These are phyloP conservation scores for Pammene fasciana DNA, from an alignment of 2,888 invertebrate species.

Conservation along the genomic window DNA sequence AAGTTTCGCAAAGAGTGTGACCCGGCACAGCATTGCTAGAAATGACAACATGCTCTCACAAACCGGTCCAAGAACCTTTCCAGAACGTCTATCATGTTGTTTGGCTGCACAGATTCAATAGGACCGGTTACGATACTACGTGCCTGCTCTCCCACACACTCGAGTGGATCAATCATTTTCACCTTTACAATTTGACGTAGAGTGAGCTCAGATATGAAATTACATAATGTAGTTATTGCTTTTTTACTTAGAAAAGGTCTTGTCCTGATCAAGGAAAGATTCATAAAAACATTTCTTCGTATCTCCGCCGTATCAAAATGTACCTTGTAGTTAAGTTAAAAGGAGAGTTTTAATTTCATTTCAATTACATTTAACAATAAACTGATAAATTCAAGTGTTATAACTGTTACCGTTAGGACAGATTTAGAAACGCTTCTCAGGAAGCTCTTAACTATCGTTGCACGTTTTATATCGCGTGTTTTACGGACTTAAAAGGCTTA, in stretches of 20 bases:
- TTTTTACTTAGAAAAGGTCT: not conserved
- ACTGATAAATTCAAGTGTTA: no score
- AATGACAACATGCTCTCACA: conserved; percentile 34
- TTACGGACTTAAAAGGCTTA: conserved; percentile 35
- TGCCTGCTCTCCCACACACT: not conserved
- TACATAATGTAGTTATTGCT: conserved; percentile 2
- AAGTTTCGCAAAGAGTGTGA: conserved; percentile 6
- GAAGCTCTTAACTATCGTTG: conserved; percentile 28
- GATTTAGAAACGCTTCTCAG: not conserved
- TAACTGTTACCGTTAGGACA: not conserved
- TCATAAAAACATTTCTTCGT: not conserved
- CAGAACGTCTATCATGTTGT: conserved; percentile 34
- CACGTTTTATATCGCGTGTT: conserved; percentile 31
- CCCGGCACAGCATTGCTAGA: conserved; percentile 22
- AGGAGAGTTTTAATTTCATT: no score
- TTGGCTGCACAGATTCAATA: conserved; percentile 31
- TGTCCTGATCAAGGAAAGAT: not conserved
- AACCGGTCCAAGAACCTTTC: conserved; percentile 36
- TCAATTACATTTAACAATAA: no score
- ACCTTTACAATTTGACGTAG: conserved; percentile 33
- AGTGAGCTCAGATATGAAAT: conserved; percentile 15
- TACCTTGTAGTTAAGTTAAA: not conserved
- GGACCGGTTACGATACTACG: conserved; percentile 36
- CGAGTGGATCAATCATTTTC: conserved; percentile 37
- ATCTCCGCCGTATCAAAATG: not conserved